Base-by-base conservation (phyloP, 1,140 invertebrate genomes). In the honey bee (Apis mellifera) region DNA sequence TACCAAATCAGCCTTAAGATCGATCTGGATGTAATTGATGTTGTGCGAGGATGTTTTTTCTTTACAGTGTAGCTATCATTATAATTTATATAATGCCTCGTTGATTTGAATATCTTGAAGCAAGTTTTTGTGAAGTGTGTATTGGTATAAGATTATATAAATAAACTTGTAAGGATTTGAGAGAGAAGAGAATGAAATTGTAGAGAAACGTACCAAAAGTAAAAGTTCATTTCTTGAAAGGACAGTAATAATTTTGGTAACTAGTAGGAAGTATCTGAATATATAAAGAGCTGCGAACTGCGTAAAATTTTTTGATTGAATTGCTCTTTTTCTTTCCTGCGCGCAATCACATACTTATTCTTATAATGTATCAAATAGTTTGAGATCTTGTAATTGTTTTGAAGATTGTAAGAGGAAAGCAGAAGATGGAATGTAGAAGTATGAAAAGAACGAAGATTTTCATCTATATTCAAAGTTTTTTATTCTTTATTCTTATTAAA, bases 1-100 rank as follows among this genome's bases (percentile, higher is more conserved):
- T 90, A 90, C 89, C 84, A 90, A 90, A 90, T 84, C 84, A 91
- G 89, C 90, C 90, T 91, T 91, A 87, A 76, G 82, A 83, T 88
- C 83, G 84, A 88, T 83, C 68, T 78, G 78, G 72, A 83, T 77
- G 71, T 69, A 50, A 81, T 74, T 52, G 64, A 77, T 78, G 42
- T 77, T 65, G 23, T 78, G 66, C 52, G 54, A 71, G 81, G 69
- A 69, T 88, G n/a, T n/a, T 64, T 85, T 69, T 82, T 21, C 32
- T 62, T 88, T 68, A 84, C 32, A 60, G 64, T 62, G 13, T 64
- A 75, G 60, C 60, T 52, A 57, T 54, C 60, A 42, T 73, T 69
- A 71, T 86, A 52, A 75, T 84, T 82, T 65, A 60, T 82, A 68
- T 21, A 57, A 70, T 52, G 74, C 52, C 57, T 54, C 48, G 32